Evolutionary conservation across 92 coral and sea anemone species (phyloP), one percentile per base, ranked within the genome.

Genomic region (Actinernus sp.): DNA sequence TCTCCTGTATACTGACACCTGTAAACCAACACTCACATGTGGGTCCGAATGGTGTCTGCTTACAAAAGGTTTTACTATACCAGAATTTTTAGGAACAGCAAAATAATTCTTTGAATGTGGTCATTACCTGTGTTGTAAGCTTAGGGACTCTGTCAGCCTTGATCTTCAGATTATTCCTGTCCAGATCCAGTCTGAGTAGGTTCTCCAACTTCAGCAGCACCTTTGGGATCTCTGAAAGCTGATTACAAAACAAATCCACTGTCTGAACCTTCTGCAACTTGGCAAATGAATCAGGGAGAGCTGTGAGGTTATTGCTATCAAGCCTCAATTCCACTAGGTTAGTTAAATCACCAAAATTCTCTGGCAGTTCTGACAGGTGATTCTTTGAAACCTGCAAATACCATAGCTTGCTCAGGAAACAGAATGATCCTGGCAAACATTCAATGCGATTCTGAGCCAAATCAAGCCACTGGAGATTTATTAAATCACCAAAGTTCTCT

Each of bases 361-460:
- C 84, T 10, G 99, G 99, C 40, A 95, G 73, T 17, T 22, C 64
- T 13, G 36, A 45, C 47, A 95, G 73, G 37, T 63, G 81, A 36
- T 95, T 95, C 65, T 95, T 93, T 1, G 99, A 91, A 61, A 95
- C 78, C 92, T 95, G 99, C 22, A 86, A 77, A 40, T 63, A 95
- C 94, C 97, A 92, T 31, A 95, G 82, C n/a, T 70, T 87, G 20
- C 28, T 47, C 0, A 95, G 88, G 16, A 49, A 49, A 45, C 98
- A 85, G 46, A 94, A 94, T 9, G 87, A 87, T n/a, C 78, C 66
- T 63, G 98, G 98, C n/a, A 94, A 73, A 1, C 45, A 11, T 25
- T 63, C 58, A n/a, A 94, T 31, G 30, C 74, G 83, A 58, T 94
- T 94, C 51, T 94, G 98, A 13, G 85, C 97, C 31, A 94, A 84